Conservation (phyloP, 2,888 invertebrate genomes). For the Oxyscelio sp. region DNA sequence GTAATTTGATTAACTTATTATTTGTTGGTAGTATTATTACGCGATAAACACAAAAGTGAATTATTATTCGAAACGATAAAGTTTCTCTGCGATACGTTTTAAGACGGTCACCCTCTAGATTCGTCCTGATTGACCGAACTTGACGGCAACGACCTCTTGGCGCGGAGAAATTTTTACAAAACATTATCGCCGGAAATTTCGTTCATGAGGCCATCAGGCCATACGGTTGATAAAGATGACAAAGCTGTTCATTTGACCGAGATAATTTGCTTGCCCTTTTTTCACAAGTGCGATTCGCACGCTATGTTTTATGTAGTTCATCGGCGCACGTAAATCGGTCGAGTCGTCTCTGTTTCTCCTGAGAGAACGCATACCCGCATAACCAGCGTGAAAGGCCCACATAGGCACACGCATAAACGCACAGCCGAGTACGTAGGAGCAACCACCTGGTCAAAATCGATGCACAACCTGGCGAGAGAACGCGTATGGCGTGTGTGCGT, state of each 20-base stretch:
- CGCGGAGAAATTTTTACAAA: conserved; percentile 38
- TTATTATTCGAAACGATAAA: too few relatives aligned
- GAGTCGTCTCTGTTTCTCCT: conserved; percentile 57
- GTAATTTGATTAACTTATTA: too few relatives aligned
- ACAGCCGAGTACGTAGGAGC: conserved; percentile 64
- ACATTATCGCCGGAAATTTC: conserved; percentile 61
- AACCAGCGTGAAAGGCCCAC: conserved; percentile 60
- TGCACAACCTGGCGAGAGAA: conserved; percentile 79
- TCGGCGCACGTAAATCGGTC: conserved; percentile 54
- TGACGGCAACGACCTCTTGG: conserved; percentile 56
- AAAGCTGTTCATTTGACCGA: conserved; percentile 66
- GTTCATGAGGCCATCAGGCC: conserved; percentile 69
- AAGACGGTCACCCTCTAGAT: conserved; percentile 43
- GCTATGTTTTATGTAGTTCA: conserved; percentile 65
- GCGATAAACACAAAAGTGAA: too few relatives aligned
- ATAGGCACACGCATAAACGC: conserved; percentile 65
- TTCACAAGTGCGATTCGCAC: conserved; percentile 47
- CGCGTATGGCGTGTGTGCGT: conserved; percentile 21
- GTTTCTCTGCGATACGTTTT: conserved; percentile 10
- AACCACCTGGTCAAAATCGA: conserved; percentile 84
- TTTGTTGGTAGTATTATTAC: too few relatives aligned
- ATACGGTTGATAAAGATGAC: conserved; percentile 60
- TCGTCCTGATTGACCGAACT: conserved; percentile 27
- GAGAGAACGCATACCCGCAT: conserved; percentile 55
- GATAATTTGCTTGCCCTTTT: conserved; percentile 62